Evolutionary conservation across 2,797 vertebrate species (phyloP).

Genomic region (Protosalanx chinensis): DNA sequence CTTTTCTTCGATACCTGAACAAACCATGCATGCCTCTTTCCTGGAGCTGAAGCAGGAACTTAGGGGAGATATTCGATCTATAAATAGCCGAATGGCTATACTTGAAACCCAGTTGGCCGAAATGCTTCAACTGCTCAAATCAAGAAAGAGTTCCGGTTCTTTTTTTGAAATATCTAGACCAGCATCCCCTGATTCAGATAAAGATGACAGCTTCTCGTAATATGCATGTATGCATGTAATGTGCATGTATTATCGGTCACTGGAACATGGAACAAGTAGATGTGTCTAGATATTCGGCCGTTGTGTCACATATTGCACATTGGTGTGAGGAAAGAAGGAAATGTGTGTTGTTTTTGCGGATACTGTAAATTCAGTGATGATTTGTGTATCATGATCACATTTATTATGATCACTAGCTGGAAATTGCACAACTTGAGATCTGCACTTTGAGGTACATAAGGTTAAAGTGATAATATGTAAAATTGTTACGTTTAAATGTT

Average conservation of each 20-base stretch:
- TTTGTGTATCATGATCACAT: too few relatives aligned
- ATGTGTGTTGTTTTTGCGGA: too few relatives aligned
- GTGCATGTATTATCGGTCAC: too few relatives aligned
- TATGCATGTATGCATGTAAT: too few relatives aligned
- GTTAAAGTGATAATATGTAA: neutral
- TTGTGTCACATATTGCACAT: too few relatives aligned
- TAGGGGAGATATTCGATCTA: slow-evolving; percentile 90
- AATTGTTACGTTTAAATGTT: neutral
- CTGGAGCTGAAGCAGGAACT: slow-evolving; percentile 91
- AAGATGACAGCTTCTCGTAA: slow-evolving; percentile 85
- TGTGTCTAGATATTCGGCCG: too few relatives aligned
- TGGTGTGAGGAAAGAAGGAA: too few relatives aligned
- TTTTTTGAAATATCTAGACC: slow-evolving; percentile 91
- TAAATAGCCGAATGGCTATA: slow-evolving; percentile 83
- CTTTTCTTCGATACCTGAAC: slow-evolving; percentile 94
- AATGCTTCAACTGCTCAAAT: slow-evolving; percentile 87
- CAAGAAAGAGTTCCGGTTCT: slow-evolving; percentile 73
- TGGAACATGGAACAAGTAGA: too few relatives aligned
- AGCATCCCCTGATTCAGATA: slow-evolving; percentile 87
- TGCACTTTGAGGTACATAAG: neutral
- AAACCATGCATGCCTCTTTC: slow-evolving; percentile 89
- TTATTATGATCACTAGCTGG: too few relatives aligned
- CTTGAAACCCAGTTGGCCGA: slow-evolving; percentile 91
- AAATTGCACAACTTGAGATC: neutral
- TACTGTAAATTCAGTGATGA: too few relatives aligned